phyloP scores from a whole-genome alignment of 2,113 vertebrate species.

The Gambusia affinis region DNA sequence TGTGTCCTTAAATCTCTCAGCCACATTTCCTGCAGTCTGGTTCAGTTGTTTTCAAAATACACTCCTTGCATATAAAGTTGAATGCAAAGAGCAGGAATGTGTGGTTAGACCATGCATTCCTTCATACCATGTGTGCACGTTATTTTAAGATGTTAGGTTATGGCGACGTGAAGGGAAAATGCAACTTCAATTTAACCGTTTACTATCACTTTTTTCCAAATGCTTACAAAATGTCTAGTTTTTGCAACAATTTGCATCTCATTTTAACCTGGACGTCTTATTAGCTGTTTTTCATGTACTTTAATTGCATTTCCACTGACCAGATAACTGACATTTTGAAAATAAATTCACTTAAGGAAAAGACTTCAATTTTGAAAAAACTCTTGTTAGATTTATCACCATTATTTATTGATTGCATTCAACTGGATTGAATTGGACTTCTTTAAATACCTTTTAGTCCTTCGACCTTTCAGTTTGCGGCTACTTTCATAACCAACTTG shows the following conservation, averaged over 20 bases:
- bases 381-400: no score
- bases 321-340: no score
- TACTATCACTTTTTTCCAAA: not conserved
- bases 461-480: not conserved
- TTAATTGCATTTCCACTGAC: no score
- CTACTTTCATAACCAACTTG: not conserved
- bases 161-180: not conserved
- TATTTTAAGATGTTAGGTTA: not conserved
- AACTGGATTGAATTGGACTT: no score
- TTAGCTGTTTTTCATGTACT: not conserved
- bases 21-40: not conserved
- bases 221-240: not conserved
- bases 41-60: not conserved
- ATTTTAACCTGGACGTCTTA: not conserved
- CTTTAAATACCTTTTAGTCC: not conserved
- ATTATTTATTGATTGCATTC: no score
- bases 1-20: not conserved
- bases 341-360: no score
- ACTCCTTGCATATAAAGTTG: not conserved
- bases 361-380: no score
- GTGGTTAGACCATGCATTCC: not conserved
- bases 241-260: not conserved
- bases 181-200: not conserved
- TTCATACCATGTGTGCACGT: not conserved
- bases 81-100: not conserved